Evolutionary conservation across 2,888 invertebrate species (phyloP).

Genomic region (Synergus gifuensis): DNA sequence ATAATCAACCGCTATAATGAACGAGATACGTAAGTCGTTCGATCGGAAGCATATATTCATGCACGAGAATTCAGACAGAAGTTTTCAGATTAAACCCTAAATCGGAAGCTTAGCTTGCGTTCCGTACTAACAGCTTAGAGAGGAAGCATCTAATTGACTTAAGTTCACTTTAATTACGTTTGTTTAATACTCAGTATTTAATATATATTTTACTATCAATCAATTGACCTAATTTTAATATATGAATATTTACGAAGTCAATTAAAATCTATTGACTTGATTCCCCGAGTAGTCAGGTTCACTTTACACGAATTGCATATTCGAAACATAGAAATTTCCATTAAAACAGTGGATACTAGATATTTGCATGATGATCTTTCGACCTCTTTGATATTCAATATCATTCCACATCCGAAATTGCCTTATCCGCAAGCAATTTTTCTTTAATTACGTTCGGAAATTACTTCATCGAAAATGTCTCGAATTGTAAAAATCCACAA

Average conservation of each 20-base stretch:
- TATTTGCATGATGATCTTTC: conserved; percentile 4
- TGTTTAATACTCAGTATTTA: conserved; percentile 46
- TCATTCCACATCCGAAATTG: neutral
- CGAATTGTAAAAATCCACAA: too few relatives aligned
- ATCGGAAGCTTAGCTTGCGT: conserved; percentile 59
- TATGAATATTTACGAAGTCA: neutral
- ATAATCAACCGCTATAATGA: conserved; percentile 47
- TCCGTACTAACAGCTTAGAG: conserved; percentile 52
- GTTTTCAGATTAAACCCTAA: conserved; percentile 66
- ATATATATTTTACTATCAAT: too few relatives aligned
- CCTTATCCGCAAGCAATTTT: neutral
- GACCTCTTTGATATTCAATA: neutral
- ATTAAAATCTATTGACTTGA: neutral
- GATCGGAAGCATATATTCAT: conserved; percentile 59
- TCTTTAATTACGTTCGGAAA: neutral
- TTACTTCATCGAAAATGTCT: too few relatives aligned
- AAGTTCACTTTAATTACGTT: conserved; percentile 58
- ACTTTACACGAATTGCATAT: neutral
- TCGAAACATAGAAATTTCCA: neutral
- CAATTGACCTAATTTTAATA: too few relatives aligned
- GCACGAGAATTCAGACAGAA: conserved; percentile 61
- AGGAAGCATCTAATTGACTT: conserved; percentile 61
- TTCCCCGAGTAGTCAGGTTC: neutral
- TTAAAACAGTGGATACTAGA: neutral
- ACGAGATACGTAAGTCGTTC: conserved; percentile 57